Evolutionary conservation across 2,888 invertebrate species (phyloP).

Genomic region (Psylliodes chrysocephalus): DNA sequence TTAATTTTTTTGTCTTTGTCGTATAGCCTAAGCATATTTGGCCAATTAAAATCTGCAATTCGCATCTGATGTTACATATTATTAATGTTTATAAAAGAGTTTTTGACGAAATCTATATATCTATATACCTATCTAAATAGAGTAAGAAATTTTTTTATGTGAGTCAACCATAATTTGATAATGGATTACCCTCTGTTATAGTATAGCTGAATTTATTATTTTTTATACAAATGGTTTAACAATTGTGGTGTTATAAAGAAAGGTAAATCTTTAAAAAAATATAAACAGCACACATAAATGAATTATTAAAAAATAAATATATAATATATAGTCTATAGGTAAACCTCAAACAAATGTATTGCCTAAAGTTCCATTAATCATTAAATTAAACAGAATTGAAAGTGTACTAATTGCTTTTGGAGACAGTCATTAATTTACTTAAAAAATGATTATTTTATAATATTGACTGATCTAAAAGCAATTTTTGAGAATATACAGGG

Average conservation of each 20-base stretch:
- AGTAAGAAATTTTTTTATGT: slow-evolving; percentile 6
- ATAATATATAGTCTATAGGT: slow-evolving; percentile 5
- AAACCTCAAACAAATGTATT: slow-evolving; percentile 41
- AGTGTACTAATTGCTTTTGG: not conserved
- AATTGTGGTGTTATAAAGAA: not conserved
- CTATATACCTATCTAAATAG: slow-evolving; percentile 5
- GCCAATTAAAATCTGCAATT: too few relatives aligned
- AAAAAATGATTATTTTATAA: too few relatives aligned
- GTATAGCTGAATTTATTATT: slow-evolving; percentile 21
- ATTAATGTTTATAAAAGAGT: too few relatives aligned
- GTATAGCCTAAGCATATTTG: too few relatives aligned
- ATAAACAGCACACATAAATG: not conserved
- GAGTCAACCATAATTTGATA: not conserved
- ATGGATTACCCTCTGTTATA: slow-evolving; percentile 10
- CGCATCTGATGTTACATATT: too few relatives aligned
- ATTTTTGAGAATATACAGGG: not conserved
- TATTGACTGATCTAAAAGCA: not conserved
- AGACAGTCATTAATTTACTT: not conserved
- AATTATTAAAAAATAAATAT: slow-evolving; percentile 5
- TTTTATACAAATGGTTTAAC: slow-evolving; percentile 20
- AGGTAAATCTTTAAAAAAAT: not conserved
- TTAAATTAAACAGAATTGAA: slow-evolving; percentile 21
- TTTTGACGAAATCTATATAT: slow-evolving; percentile 5
- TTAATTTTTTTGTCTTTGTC: too few relatives aligned
- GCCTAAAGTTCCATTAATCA: slow-evolving; percentile 29